Conservation (phyloP, 1,140 invertebrate genomes). For the Trialeurodes vaporariorum region DNA sequence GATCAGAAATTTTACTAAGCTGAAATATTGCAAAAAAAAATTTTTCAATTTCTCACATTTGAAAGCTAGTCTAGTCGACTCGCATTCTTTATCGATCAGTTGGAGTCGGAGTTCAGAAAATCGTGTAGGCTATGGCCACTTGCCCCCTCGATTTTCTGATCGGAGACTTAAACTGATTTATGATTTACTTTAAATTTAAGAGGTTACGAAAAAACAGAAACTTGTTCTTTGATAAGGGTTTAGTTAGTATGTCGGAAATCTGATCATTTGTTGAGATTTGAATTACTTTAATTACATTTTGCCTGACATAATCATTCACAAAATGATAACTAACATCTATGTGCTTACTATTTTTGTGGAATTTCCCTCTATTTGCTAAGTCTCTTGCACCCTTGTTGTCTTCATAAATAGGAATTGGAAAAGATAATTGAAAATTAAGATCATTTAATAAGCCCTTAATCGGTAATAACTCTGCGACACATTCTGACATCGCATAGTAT, state of each 20-base stretch:
- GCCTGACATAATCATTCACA: conserved; percentile 1
- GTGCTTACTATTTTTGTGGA: not conserved
- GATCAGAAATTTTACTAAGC: too few species aligned
- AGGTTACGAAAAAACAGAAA: too few species aligned
- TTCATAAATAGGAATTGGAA: not conserved
- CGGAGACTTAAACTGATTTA: too few species aligned
- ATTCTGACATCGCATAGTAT: conserved; percentile 15
- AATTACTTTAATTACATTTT: not conserved
- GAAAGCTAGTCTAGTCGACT: too few species aligned
- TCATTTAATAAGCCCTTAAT: not conserved
- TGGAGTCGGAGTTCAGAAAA: too few species aligned
- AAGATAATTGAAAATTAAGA: not conserved
- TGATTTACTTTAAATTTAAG: too few species aligned
- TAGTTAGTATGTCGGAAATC: conserved; percentile 6
- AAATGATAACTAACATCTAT: conserved; percentile 2
- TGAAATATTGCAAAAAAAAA: too few species aligned
- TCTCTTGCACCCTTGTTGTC: conserved; percentile 4
- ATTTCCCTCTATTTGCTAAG: not conserved
- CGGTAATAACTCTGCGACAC: conserved; percentile 4
- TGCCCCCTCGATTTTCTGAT: too few species aligned
- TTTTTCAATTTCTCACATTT: too few species aligned
- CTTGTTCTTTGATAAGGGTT: conserved; percentile 2
- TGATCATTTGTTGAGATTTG: not conserved
- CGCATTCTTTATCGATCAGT: too few species aligned
- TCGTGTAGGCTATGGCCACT: too few species aligned